phyloP scores from a whole-genome alignment of 2,888 invertebrate genomes.

The Rugalucina vietnamica region DNA sequence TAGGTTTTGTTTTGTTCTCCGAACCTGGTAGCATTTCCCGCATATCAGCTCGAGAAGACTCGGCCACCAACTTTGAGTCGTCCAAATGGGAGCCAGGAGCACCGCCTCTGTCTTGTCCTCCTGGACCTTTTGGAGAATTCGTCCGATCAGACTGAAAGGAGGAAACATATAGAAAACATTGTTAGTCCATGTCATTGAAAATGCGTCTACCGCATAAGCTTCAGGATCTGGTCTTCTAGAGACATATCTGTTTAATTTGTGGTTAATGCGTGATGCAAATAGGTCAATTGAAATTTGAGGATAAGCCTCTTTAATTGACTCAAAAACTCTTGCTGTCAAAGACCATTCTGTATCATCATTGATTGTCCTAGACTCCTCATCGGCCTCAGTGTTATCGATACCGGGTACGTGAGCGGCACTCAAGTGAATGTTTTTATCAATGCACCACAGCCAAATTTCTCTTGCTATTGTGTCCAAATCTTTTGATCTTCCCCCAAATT shows the following conservation, averaged over 20 bases:
- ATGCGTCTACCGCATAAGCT: constrained; percentile 39
- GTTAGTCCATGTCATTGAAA: constrained; percentile 22
- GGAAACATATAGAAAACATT: constrained; percentile 33
- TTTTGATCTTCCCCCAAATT: constrained; percentile 16
- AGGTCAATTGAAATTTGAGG: constrained; percentile 18
- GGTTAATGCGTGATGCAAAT: constrained; percentile 41
- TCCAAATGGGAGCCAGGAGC: constrained; percentile 40
- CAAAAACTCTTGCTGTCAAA: constrained; percentile 28
- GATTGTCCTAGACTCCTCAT: constrained; percentile 14
- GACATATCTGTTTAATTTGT: constrained; percentile 25
- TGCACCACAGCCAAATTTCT: constrained; percentile 47
- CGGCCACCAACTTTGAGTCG: constrained; percentile 45
- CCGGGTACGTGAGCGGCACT: constrained; percentile 42
- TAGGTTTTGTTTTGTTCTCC: constrained; percentile 12
- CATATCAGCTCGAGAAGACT: not conserved
- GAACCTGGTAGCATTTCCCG: constrained; percentile 16
- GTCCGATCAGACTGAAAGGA: constrained; percentile 37
- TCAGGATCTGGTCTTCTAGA: constrained; percentile 16
- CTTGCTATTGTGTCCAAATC: constrained; percentile 34
- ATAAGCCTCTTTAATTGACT: constrained; percentile 1
- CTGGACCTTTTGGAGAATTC: constrained; percentile 36
- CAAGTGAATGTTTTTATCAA: constrained; percentile 31
- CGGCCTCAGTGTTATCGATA: constrained; percentile 21
- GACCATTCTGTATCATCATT: constrained; percentile 44
- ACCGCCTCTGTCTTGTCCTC: constrained; percentile 34